A percentile compares a stretch with the other conserved stretches of the same genome.
Evolutionary conservation across 2,888 invertebrate species (phyloP).

Genomic region (Allolobophora icterica): DNA sequence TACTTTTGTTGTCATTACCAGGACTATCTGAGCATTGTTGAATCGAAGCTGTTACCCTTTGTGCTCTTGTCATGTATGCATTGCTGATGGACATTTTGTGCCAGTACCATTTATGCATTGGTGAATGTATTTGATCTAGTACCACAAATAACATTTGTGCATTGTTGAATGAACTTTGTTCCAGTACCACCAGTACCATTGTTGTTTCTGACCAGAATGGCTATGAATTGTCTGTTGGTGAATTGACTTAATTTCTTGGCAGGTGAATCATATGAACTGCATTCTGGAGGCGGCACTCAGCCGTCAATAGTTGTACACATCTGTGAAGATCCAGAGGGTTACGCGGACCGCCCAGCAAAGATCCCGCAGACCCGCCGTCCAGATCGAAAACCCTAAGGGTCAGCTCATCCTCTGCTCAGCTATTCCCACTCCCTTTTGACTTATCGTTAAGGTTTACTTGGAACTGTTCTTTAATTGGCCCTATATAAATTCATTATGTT

Average conservation of each 20-base stretch:
- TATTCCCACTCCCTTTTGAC: neutral
- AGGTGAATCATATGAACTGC: slow-evolving; percentile 86
- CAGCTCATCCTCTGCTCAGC: neutral
- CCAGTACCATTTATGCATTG: too few species aligned
- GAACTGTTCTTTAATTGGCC: neutral
- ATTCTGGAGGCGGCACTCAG: slow-evolving; percentile 84
- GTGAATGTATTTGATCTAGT: too few species aligned
- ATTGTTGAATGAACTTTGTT: too few species aligned
- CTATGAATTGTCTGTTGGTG: neutral
- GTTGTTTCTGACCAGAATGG: too few species aligned
- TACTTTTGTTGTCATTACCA: too few species aligned
- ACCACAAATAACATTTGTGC: too few species aligned
- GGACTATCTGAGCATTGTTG: too few species aligned
- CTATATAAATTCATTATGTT: neutral
- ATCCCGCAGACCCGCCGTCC: slow-evolving; percentile 32
- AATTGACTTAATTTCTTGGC: slow-evolving; percentile 13
- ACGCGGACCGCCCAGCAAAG: slow-evolving; percentile 38
- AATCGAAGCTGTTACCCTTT: too few species aligned
- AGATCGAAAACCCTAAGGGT: slow-evolving; percentile 19
- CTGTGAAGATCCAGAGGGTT: slow-evolving; percentile 65
- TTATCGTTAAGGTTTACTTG: neutral
- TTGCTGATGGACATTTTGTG: too few species aligned
- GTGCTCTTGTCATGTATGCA: too few species aligned
- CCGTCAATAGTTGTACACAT: slow-evolving; percentile 90
- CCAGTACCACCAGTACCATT: too few species aligned